Evolutionary conservation across 2,888 invertebrate species (phyloP).

Genomic region (Drosophila niveifrons): DNA sequence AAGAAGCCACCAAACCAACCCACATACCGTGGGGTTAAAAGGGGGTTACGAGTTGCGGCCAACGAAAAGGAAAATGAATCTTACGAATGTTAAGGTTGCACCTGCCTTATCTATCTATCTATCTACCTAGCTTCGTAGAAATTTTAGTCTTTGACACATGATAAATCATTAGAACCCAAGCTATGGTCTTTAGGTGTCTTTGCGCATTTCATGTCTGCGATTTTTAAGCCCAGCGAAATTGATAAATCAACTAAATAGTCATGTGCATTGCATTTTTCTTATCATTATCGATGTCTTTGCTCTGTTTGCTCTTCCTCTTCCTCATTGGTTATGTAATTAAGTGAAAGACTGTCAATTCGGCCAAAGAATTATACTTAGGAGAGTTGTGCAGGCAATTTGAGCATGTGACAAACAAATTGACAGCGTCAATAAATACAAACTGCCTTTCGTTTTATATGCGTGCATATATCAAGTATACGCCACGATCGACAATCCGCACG

Average conservation of each 20-base stretch:
- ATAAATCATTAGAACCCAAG: slow-evolving; percentile 59
- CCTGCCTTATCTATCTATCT: slow-evolving; percentile 28
- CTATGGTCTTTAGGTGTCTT: slow-evolving; percentile 44
- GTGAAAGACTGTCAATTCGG: background rate
- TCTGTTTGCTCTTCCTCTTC: background rate
- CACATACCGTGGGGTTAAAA: background rate
- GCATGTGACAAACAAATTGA: slow-evolving; percentile 58
- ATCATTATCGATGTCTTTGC: slow-evolving; percentile 23
- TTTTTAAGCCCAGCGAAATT: slow-evolving; percentile 39
- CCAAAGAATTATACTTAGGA: slow-evolving; percentile 1
- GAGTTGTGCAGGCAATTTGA: slow-evolving; percentile 32
- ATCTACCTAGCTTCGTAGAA: slow-evolving; percentile 20
- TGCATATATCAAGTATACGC: slow-evolving; percentile 56
- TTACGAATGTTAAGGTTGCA: slow-evolving; percentile 39
- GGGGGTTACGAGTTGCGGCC: background rate
- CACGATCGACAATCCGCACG: slow-evolving; percentile 22
- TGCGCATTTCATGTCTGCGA: slow-evolving; percentile 36
- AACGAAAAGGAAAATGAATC: slow-evolving; percentile 16
- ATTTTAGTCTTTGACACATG: slow-evolving; percentile 48
- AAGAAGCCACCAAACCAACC: background rate
- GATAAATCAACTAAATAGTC: slow-evolving; percentile 35
- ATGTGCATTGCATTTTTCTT: slow-evolving; percentile 58
- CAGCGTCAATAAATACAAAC: slow-evolving; percentile 25
- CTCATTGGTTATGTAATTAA: slow-evolving; percentile 34
- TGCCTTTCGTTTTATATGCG: slow-evolving; percentile 15